Conservation (phyloP, 2,113 vertebrate genomes). For the Apodemus speciosus region DNA sequence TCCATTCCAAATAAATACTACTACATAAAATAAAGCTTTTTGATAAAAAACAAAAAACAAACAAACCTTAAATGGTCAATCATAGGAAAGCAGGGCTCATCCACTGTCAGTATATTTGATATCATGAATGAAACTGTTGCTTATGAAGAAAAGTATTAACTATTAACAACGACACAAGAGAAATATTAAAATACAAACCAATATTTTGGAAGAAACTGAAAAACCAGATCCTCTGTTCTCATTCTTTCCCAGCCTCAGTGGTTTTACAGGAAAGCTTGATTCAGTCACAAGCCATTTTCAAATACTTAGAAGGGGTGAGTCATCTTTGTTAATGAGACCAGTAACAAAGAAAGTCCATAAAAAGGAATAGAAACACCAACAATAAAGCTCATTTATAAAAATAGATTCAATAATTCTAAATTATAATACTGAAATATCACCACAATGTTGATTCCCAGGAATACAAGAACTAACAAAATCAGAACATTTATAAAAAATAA, state of each 20-base stretch:
- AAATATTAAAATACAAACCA: slow-evolving; percentile 20
- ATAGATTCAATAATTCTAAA: not conserved
- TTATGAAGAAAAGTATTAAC: slow-evolving; percentile 1
- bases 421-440: not conserved
- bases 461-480: not conserved
- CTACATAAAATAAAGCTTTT: not conserved
- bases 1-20: not conserved
- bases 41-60: not conserved
- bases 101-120: not conserved
- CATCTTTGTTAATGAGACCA: not conserved
- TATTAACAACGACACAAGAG: not conserved
- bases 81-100: not conserved
- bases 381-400: not conserved
- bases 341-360: not conserved
- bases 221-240: not conserved
- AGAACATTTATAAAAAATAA: not conserved
- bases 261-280: not conserved
- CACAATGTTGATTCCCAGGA: not conserved
- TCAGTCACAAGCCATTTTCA: not conserved
- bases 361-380: not conserved
- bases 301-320: not conserved
- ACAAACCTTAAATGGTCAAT: not conserved
- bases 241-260: not conserved
- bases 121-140: slow-evolving; percentile 1
- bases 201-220: not conserved